A percentile compares a stretch with the other conserved stretches of the same genome.
These are phyloP conservation scores for Gymnarchus niloticus DNA, from an alignment of 2,113 vertebrate species.

Conservation along the genomic window DNA sequence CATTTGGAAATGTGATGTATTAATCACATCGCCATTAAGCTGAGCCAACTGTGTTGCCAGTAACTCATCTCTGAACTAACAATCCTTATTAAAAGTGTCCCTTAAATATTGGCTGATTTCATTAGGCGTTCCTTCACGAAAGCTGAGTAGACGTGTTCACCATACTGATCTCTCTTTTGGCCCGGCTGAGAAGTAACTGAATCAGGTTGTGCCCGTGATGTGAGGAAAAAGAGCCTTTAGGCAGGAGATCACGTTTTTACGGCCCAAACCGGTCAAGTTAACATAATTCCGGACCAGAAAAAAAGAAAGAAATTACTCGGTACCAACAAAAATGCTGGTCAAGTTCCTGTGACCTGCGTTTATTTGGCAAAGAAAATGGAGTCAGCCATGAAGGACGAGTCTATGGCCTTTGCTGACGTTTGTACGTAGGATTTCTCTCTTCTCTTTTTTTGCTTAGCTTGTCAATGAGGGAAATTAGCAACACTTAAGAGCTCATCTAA, in stretches of 20 bases:
- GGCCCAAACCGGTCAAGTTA: neutral
- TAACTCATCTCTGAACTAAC: neutral
- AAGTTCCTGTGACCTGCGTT: neutral
- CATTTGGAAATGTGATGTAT: no score
- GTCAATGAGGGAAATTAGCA: neutral
- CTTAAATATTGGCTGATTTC: neutral
- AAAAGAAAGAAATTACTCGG: neutral
- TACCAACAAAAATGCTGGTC: neutral
- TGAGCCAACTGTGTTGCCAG: neutral
- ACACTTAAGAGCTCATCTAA: neutral
- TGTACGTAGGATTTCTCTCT: neutral
- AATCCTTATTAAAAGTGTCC: neutral
- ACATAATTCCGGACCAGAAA: neutral
- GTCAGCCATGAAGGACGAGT: neutral
- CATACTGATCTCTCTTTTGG: neutral
- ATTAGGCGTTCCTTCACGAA: neutral
- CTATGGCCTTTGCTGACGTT: neutral
- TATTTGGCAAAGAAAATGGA: neutral
- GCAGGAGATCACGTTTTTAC: neutral
- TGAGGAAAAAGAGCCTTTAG: neutral
- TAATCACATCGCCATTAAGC: neutral
- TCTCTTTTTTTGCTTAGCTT: neutral
- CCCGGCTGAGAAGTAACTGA: neutral
- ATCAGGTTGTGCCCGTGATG: neutral
- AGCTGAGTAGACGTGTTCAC: neutral